These are phyloP conservation scores for Crotophaga sulcirostris DNA, from an alignment of 2,113 vertebrate genomes.

Conservation along the genomic window DNA sequence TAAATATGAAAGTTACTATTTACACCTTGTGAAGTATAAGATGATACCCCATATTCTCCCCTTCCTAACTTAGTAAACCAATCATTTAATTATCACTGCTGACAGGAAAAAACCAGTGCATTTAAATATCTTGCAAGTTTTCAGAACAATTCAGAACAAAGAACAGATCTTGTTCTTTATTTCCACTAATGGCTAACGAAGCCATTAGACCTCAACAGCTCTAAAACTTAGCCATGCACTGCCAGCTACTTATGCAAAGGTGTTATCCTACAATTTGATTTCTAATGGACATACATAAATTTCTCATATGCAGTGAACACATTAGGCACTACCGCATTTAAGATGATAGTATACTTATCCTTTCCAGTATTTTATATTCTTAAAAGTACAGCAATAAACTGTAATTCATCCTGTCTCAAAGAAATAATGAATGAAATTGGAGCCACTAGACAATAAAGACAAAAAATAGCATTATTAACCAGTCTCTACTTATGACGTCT, in stretches of 20 bases:
- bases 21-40: not conserved
- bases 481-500: not conserved
- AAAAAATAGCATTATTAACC: not conserved
- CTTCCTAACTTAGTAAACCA: not conserved
- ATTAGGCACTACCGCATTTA: not conserved
- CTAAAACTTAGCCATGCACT: not conserved
- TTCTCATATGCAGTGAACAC: not conserved
- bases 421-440: not conserved
- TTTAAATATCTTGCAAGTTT: not conserved
- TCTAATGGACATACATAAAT: not conserved
- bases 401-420: not conserved
- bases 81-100: not conserved
- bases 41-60: rapidly evolving
- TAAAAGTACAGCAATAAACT: not conserved
- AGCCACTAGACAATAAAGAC: not conserved
- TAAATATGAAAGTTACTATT: constrained; percentile 22
- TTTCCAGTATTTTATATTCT: not conserved
- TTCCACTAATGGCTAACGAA: not conserved
- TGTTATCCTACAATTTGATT: not conserved
- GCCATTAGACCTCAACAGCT: not conserved
- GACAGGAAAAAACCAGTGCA: not conserved
- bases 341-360: not conserved
- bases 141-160: not conserved
- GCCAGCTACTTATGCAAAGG: not conserved
- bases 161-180: not conserved